phyloP scores from a whole-genome alignment of 2,113 vertebrate genomes.

The Campylomormyrus tamandua region DNA sequence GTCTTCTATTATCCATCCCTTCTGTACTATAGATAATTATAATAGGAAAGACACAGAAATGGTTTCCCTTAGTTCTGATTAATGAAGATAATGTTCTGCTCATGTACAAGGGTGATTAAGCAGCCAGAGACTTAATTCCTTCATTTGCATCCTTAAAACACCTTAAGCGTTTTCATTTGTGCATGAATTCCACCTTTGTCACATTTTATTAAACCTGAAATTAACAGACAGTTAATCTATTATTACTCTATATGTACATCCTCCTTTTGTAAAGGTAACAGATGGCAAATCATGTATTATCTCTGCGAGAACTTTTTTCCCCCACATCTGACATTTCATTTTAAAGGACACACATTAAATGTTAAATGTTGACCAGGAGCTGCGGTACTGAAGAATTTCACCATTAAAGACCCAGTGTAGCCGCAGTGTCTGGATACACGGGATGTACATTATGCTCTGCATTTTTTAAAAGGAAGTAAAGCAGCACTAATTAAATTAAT shows the following conservation, averaged over 20 bases:
- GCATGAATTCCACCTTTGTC: neutral
- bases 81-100: neutral
- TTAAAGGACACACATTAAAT: constrained; percentile 11
- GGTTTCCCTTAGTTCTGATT: constrained; percentile 31
- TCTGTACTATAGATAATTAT: constrained; percentile 18
- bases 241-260: neutral
- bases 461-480: neutral
- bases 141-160: constrained; percentile 6
- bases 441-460: neutral
- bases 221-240: neutral
- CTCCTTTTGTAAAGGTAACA: neutral
- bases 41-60: constrained; percentile 7
- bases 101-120: neutral
- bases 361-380: neutral
- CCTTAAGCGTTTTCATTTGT: neutral
- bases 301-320: neutral
- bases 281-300: neutral
- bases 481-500: neutral
- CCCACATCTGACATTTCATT: neutral
- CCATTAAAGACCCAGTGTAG: neutral
- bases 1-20: constrained; percentile 19
- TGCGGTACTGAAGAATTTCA: neutral
- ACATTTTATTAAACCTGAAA: neutral
- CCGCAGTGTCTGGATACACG: neutral
- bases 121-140: neutral